Conservation (phyloP, 1,140 invertebrate species). For the Antheraea pernyi region DNA sequence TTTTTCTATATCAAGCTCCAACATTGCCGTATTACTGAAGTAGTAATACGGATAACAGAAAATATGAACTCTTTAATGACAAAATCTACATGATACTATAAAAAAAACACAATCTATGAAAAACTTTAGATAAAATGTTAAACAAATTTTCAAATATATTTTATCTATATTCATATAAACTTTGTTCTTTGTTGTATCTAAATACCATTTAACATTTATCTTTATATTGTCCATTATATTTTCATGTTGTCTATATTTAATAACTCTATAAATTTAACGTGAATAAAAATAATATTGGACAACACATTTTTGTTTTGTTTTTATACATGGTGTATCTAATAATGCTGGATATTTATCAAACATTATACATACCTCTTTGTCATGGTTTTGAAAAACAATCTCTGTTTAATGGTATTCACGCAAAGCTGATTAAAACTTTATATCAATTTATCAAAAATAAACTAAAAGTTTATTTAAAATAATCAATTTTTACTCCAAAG, state of each 20-base stretch:
- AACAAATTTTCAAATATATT: background rate
- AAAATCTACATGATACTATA: conserved; percentile 22
- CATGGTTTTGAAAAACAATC: background rate
- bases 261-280: background rate
- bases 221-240: background rate
- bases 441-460: background rate
- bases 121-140: conserved; percentile 14
- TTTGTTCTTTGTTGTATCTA: conserved; percentile 9
- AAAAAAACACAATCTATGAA: conserved; percentile 21
- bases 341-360: background rate
- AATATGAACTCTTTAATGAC: conserved; percentile 9
- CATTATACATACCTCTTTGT: background rate
- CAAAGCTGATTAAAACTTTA: too few relatives aligned
- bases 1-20: conserved; percentile 44
- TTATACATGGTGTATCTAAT: background rate
- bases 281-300: too few relatives aligned
- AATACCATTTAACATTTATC: background rate
- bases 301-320: background rate
- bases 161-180: conserved; percentile 5
- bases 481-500: too few relatives aligned
- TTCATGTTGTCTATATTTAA: background rate
- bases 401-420: background rate
- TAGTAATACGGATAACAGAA: conserved; percentile 7
- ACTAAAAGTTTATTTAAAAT: background rate
- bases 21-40: conserved; percentile 7